Base-by-base conservation (phyloP, 2,113 vertebrate genomes). In the Leucosticte australis region DNA sequence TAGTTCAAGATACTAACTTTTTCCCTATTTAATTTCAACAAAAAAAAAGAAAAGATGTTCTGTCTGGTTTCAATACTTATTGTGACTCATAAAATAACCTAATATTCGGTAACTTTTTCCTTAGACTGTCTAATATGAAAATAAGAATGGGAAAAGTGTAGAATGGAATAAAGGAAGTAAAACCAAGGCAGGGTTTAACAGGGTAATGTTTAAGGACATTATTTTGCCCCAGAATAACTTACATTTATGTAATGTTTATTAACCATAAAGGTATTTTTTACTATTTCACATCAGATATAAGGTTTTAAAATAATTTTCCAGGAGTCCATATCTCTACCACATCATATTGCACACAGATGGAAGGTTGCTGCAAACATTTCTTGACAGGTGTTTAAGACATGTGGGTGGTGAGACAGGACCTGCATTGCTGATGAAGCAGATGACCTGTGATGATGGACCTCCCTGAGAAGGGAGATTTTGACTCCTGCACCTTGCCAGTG, bases 1-100 rank as follows among this genome's bases (percentile, higher is more conserved):
- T 26, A 65, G 11, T 33, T 56, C 9, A 41, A 80, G 46, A 42
- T 84, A 77, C 12, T 31, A 59, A 28, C 57, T 64, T 31, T 33
- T 89, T 82, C 17, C 37, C 28, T 91, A 28, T 46, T 49, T 82
- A 15, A 33, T 87, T 93, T 86, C 12, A 86, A 79, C 18, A 75
- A 69, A 65, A 71, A 31, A n/a, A 90, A 68, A 13, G 8, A 77
- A 76, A 83, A 60, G 1, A 18, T 68, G 12, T 65, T 80, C 64
- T 59, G 3, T 53, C 73, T 92, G 59, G 15, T 52, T 41, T 92
- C 78, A 89, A 47, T 80, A 83, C 33, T 84, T 70, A 69, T 52
- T 89, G n/a, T 96, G 63, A 83, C 56, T 93, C 46, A 93, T 73
- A 87, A 90, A 94, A 76, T 73, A 83, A 30, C 26, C 31, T 49